Base-by-base conservation (phyloP, 2,888 invertebrate genomes). In the Phoenoteleia sp. region DNA sequence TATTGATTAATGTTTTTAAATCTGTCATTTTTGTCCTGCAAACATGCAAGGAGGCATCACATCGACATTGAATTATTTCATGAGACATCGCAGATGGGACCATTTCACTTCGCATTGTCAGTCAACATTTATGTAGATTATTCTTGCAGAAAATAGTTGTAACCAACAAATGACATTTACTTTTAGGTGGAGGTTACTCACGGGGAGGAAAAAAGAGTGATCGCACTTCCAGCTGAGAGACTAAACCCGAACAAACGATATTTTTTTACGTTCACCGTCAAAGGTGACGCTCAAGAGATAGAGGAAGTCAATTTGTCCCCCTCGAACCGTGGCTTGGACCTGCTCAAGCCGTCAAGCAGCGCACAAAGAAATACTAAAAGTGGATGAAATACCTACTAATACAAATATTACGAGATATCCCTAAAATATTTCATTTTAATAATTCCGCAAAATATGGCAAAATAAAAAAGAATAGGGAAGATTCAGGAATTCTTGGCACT, bases 251-350 rank as follows among this genome's bases (percentile, higher is more conserved):
- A 97, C 92, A 98, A 98, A 94, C 95, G 97, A 92, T 98, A 98
- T 94, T 98, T 98, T 93, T 98, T 98, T 81, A 98, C 98, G 62
- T 98, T 98, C 92, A 98, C 98, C 29, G 98, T 98, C 3, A 97
- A 97, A 93, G 97, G 97, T 64, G 95, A 95, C 2, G 95, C 95
- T 80, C 45, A 83, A 81, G 85, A 83, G 62, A 42, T 83, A 17
- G 84, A 86, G 7, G 69, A 83, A 42, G 75, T 42, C 25, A n/a
- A n/a, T n/a, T n/a, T n/a, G n/a, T n/a, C n/a, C n/a, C n/a, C n/a
- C n/a, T n/a, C n/a, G n/a, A n/a, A n/a, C n/a, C n/a, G n/a, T n/a
- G n/a, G n/a, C n/a, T n/a, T n/a, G n/a, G n/a, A n/a, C n/a, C n/a
- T n/a, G n/a, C n/a, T n/a, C n/a, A 62, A 83, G 52, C 76, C 91